phyloP scores from a whole-genome alignment of 2,797 vertebrate genomes.

The Amazona finschi region DNA sequence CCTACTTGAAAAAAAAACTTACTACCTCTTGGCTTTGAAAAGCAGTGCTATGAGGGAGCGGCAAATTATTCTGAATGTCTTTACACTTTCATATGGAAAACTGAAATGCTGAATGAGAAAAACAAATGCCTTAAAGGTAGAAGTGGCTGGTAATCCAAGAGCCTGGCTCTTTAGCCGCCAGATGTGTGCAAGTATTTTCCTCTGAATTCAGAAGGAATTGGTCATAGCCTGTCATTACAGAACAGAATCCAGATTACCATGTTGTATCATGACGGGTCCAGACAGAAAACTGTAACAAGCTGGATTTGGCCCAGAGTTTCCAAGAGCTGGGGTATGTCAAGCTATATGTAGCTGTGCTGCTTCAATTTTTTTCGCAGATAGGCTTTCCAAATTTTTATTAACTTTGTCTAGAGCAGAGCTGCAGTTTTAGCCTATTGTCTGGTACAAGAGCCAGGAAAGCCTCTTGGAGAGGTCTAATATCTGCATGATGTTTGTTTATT shows the following conservation, averaged over 20 bases:
- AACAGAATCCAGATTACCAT: not conserved
- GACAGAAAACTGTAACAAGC: not conserved
- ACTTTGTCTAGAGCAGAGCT: not conserved
- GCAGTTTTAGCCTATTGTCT: not conserved
- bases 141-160: not conserved
- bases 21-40: not conserved
- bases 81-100: not conserved
- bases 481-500: not conserved
- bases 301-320: not conserved
- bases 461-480: not conserved
- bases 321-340: not conserved
- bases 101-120: not conserved
- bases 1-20: not conserved
- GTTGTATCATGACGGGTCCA: fast-evolving
- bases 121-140: not conserved
- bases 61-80: not conserved
- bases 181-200: not conserved
- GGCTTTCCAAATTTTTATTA: not conserved
- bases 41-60: not conserved
- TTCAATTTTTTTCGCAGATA: not conserved
- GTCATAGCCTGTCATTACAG: not conserved
- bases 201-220: not conserved
- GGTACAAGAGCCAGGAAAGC: not conserved
- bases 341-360: not conserved
- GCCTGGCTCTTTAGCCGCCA: not conserved